A percentile compares a stretch with the other conserved stretches of the same genome.
Conservation (phyloP, 2,888 invertebrate genomes). For the Diogma glabrata region DNA sequence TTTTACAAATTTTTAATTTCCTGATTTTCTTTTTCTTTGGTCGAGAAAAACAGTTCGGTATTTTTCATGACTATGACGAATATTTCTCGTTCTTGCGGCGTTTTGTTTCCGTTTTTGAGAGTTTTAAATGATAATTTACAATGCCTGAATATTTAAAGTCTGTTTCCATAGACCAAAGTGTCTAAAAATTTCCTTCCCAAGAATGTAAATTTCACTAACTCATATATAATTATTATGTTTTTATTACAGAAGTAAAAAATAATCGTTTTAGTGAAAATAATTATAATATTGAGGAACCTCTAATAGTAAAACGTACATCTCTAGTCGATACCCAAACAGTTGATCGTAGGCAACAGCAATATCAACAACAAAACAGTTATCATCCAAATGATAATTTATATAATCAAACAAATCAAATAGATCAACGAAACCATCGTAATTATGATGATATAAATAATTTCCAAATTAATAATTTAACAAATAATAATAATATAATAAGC, state of each 20-base stretch:
- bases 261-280: constrained; percentile 10
- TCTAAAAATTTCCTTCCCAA: no score
- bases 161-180: no score
- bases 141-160: no score
- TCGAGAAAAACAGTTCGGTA: no score
- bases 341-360: constrained; percentile 9
- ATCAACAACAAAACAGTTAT: constrained; percentile 17
- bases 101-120: no score
- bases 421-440: constrained; percentile 26
- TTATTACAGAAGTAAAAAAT: constrained; percentile 6
- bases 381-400: constrained; percentile 30
- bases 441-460: constrained; percentile 6
- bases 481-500: constrained; percentile 17
- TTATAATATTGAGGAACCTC: constrained; percentile 10
- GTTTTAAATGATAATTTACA: no score
- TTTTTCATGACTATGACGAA: no score
- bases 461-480: constrained; percentile 16
- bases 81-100: no score
- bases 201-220: no score
- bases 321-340: constrained; percentile 7
- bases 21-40: no score
- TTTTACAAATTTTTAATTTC: no score
- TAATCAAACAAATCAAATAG: constrained; percentile 26
- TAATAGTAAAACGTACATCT: constrained; percentile 7
- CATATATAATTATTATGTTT: no score